Percentiles rank a stretch among this genome's conserved stretches.
Conservation (phyloP, 2,797 vertebrate genomes). For the Lindbergichthys nudifrons region DNA sequence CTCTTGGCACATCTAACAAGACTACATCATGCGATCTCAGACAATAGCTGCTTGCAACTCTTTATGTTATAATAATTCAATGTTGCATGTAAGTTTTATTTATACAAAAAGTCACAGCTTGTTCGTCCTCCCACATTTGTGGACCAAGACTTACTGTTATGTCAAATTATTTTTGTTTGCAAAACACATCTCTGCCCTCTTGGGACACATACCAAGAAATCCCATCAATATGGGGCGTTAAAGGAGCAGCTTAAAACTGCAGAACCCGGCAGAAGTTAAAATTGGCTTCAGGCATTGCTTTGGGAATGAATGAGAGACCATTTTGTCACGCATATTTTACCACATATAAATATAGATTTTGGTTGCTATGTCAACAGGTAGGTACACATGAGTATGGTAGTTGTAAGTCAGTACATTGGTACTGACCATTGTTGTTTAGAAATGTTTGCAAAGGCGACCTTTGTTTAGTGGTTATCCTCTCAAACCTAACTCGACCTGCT, state of each 20-base stretch:
- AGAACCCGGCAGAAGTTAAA: conserved; percentile 15
- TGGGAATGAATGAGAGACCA: conserved; percentile 30
- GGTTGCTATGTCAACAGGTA: background rate
- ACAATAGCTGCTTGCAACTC: no score
- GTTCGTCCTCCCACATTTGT: conserved; percentile 10
- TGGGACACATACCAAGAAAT: conserved; percentile 13
- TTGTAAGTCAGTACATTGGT: background rate
- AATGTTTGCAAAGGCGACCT: background rate
- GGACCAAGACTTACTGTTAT: conserved; percentile 19
- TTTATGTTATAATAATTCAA: conserved; percentile 31
- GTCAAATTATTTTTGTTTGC: conserved; percentile 40
- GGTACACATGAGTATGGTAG: background rate
- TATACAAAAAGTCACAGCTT: background rate
- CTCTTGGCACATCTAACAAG: no score
- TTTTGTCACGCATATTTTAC: conserved; percentile 12
- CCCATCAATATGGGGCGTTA: conserved; percentile 22
- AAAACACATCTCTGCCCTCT: background rate
- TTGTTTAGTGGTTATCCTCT: background rate
- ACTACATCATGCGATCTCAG: no score
- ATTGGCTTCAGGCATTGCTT: conserved; percentile 16
- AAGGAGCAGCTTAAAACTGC: conserved; percentile 13
- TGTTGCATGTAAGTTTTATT: conserved; percentile 6
- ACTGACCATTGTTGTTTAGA: background rate
- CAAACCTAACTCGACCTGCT: background rate
- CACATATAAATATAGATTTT: conserved; percentile 4